phyloP scores from a whole-genome alignment of 2,888 invertebrate species.

The Orgyia antiqua region DNA sequence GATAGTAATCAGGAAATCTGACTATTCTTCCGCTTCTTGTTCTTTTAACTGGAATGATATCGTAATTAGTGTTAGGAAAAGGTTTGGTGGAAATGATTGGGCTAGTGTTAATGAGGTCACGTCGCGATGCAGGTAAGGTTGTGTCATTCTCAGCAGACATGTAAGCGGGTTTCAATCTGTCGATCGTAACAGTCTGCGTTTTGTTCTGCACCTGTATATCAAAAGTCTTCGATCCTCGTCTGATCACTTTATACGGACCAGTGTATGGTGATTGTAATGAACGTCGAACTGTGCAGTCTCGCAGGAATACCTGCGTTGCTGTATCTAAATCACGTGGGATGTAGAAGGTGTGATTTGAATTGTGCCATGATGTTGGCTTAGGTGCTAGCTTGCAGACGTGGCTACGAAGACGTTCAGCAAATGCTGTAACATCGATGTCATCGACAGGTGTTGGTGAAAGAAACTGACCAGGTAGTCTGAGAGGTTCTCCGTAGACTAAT shows the following conservation, averaged over 20 bases:
- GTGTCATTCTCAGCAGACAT: too few relatives aligned
- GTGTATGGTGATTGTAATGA: neutral
- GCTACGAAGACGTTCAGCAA: neutral
- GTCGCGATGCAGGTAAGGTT: too few relatives aligned
- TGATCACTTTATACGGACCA: neutral
- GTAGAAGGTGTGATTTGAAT: constrained; percentile 4
- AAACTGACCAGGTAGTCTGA: constrained; percentile 2
- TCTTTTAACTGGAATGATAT: too few relatives aligned
- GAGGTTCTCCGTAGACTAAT: constrained; percentile 20
- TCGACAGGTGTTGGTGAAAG: neutral
- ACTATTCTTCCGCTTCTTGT: too few relatives aligned
- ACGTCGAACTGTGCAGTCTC: constrained; percentile 17
- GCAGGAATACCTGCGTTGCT: constrained; percentile 14
- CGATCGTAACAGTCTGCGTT: too few relatives aligned
- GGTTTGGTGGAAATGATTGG: too few relatives aligned
- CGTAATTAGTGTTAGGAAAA: too few relatives aligned
- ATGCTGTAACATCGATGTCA: neutral
- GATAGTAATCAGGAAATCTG: too few relatives aligned
- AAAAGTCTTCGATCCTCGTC: too few relatives aligned
- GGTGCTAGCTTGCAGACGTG: constrained; percentile 1
- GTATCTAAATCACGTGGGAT: constrained; percentile 16
- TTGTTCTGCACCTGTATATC: too few relatives aligned
- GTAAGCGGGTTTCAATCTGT: too few relatives aligned
- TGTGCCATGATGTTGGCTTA: constrained; percentile 8
- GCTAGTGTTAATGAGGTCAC: too few relatives aligned